Conservation (phyloP, 2,113 vertebrate genomes). For the Elgaria multicarinata region DNA sequence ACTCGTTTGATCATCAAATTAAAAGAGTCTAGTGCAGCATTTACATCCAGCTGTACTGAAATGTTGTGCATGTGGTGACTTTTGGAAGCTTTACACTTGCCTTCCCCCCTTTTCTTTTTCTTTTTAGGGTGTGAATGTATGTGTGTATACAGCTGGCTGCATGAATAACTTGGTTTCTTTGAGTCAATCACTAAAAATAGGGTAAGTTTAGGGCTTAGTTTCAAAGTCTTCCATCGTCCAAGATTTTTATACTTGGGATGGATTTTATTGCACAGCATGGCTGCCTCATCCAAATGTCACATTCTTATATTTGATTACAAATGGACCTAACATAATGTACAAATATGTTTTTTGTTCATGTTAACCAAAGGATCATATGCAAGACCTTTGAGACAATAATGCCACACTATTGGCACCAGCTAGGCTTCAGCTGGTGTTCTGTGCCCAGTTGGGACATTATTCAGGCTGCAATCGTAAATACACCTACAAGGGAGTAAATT, state of each 20-base stretch:
- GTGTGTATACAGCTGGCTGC: background rate
- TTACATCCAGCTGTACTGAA: conserved; percentile 33
- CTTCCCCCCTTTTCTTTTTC: background rate
- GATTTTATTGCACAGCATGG: background rate
- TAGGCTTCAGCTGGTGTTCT: background rate
- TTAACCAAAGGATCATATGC: background rate
- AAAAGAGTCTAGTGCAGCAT: conserved; percentile 40
- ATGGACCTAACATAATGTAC: background rate
- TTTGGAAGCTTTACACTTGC: conserved; percentile 20
- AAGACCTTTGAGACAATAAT: background rate
- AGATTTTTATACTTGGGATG: background rate
- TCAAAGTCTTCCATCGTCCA: background rate
- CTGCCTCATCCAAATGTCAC: background rate
- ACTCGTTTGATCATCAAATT: conserved; percentile 44
- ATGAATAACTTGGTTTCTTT: background rate
- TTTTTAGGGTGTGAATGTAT: background rate
- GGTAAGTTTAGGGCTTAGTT: background rate
- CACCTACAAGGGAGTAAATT: background rate
- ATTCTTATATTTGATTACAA: background rate
- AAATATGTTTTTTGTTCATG: background rate
- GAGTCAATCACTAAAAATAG: background rate
- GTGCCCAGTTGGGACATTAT: background rate
- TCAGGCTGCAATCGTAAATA: background rate
- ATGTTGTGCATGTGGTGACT: background rate
- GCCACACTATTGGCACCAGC: background rate